Evolutionary conservation across 2,797 vertebrate genomes (phyloP).

Genomic region (Lophius americanus): DNA sequence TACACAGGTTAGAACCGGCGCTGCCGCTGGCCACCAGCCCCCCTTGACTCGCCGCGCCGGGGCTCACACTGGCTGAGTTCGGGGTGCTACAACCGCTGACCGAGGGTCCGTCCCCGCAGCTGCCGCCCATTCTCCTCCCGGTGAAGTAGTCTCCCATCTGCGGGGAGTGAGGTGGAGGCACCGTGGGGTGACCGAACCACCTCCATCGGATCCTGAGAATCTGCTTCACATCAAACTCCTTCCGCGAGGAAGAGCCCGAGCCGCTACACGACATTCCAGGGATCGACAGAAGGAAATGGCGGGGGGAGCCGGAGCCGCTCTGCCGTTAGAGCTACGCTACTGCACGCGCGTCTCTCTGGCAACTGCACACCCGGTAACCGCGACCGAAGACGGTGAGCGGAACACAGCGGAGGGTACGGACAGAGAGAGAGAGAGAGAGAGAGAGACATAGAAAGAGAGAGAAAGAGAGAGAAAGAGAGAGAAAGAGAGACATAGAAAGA

Average conservation of each 20-base stretch:
- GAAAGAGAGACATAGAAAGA: conserved; percentile 1
- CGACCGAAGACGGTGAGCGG: conserved; percentile 59
- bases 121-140: conserved; percentile 74
- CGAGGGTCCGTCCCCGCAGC: conserved; percentile 69
- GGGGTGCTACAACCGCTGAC: conserved; percentile 64
- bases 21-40: conserved; percentile 71
- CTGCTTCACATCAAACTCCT: conserved; percentile 99
- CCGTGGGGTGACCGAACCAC: conserved; percentile 96
- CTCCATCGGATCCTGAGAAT: conserved; percentile 98
- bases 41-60: conserved; percentile 52
- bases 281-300: conserved; percentile 67
- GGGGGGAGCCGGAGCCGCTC: conserved; percentile 64
- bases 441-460: background rate
- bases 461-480: background rate
- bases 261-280: conserved; percentile 91
- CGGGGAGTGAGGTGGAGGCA: conserved; percentile 85
- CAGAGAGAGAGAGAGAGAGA: background rate
- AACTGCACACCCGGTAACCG: conserved; percentile 85
- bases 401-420: conserved; percentile 32
- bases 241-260: conserved; percentile 85
- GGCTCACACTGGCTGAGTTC: conserved; percentile 42
- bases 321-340: conserved; percentile 51
- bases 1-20: conserved; percentile 72
- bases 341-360: conserved; percentile 87
- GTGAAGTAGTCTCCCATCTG: conserved; percentile 88